These are phyloP conservation scores for Eupithecia subfuscata DNA, from an alignment of 2,888 invertebrate genomes.

Conservation along the genomic window DNA sequence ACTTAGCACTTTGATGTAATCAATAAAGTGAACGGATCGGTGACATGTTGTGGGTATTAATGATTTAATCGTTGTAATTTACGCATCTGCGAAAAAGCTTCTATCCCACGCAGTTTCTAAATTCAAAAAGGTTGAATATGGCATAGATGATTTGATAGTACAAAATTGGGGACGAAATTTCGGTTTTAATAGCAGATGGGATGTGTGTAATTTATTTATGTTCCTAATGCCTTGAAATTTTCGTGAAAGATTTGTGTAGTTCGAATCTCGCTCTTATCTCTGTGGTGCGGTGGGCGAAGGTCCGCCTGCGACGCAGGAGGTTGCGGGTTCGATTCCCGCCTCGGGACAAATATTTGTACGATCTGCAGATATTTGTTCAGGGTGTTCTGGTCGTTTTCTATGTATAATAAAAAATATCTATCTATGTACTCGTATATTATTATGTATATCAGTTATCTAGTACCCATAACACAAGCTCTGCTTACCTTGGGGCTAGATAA, in stretches of 20 bases:
- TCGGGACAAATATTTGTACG: too few species aligned
- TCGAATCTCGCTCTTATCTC: not conserved
- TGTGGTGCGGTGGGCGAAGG: too few species aligned
- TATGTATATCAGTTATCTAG: too few species aligned
- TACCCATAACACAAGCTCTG: too few species aligned
- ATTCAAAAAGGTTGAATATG: not conserved
- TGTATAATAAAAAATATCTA: too few species aligned
- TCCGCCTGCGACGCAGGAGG: too few species aligned
- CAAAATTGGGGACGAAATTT: not conserved
- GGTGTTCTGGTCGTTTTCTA: too few species aligned
- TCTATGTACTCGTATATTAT: too few species aligned
- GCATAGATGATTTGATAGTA: not conserved
- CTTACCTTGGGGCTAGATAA: too few species aligned
- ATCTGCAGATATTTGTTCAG: too few species aligned
- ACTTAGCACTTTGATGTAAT: constrained; percentile 69
- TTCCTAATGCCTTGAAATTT: not conserved
- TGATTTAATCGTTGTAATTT: constrained; percentile 35
- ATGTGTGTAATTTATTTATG: not conserved
- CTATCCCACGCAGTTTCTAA: not conserved
- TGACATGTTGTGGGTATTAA: constrained; percentile 39
- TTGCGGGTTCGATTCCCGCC: too few species aligned
- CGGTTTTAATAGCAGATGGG: not conserved
- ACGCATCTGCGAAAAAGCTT: constrained; percentile 9
- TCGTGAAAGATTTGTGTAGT: not conserved
- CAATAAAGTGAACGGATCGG: constrained; percentile 53